phyloP scores from a whole-genome alignment of 1,140 invertebrate genomes.

The Saccostrea cuccullata region DNA sequence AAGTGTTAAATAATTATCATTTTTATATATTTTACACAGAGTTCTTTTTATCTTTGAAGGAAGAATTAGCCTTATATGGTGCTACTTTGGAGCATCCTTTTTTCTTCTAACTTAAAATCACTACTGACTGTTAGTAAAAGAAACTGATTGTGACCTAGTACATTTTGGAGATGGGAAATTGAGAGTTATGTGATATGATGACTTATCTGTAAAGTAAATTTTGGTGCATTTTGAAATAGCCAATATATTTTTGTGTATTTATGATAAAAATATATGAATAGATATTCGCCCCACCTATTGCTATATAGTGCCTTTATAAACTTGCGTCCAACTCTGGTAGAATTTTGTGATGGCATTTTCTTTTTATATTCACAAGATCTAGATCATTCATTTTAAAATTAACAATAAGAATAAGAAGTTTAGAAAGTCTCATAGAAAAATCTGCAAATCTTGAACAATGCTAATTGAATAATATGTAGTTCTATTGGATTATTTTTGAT shows the following conservation, averaged over 20 bases:
- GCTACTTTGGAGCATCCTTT: background rate
- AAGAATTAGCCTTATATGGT: background rate
- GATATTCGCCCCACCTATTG: background rate
- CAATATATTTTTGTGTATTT: slow-evolving; percentile 27
- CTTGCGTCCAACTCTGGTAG: background rate
- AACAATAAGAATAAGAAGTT: background rate
- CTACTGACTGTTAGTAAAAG: background rate
- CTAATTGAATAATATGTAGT: background rate
- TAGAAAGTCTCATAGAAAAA: background rate
- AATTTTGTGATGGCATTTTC: too few species aligned
- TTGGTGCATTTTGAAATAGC: slow-evolving; percentile 24
- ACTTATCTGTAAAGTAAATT: background rate
- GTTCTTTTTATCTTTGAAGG: background rate
- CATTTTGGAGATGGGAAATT: too few species aligned
- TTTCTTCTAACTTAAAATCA: background rate
- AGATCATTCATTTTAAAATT: too few species aligned
- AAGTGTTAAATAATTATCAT: too few species aligned
- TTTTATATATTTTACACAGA: too few species aligned
- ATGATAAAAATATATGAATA: background rate
- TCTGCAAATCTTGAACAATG: background rate
- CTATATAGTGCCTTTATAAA: slow-evolving; percentile 10
- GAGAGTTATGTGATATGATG: too few species aligned
- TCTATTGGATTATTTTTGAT: too few species aligned
- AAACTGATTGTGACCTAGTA: background rate
- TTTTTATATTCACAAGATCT: too few species aligned